Base-by-base conservation (phyloP, 2,888 invertebrate genomes). In the Mylabris sibirica region DNA sequence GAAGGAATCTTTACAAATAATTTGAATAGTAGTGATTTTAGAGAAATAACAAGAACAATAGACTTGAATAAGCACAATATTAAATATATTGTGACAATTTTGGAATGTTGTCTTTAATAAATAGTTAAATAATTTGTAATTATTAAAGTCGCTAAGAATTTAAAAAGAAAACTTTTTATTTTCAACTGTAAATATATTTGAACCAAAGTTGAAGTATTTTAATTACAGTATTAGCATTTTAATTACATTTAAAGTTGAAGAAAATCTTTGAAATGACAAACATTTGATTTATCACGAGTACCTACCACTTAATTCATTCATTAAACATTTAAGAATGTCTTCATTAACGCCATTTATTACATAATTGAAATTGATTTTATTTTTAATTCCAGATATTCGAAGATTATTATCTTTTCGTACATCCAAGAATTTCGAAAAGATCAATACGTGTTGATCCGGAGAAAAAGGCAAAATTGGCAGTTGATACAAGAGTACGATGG, bases 351-450 rank as follows among this genome's bases (percentile, higher is more conserved):
- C 8, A 8, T 26, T 0, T 6, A 57, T 24, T 57, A 57, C 1
- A 53, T 53, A 57, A 6, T 57, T 2, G 6, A n/a, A 3, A 22
- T 53, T 12, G 1, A 20, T 53, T 57, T 59, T n/a, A 34, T 59
- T 41, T 61, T 41, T 61, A 62, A 22, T 84, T 90, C 41, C 90
- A 97, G 97, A 96, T 97, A 84, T 91, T 96, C 84, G 91, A 90
- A 78, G 92, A 94, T 84, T 92, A 93, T 86, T 96, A 93, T 85
- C 94, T 95, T 84, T 92, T 97, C 84, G 90, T 91, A 78, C 96
- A 97, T 86, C 89, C 89, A 79, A 89, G 89, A 74, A 90, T 97
- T 73, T 88, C 90, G 72, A 94, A 93, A 85, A 87, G 97, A 78
- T 96, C 97, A 11, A 80, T 90, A 69, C 86, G 88, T 65, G 91